Conservation (phyloP, 2,797 vertebrate genomes). For the Enteromius trimaculatus region DNA sequence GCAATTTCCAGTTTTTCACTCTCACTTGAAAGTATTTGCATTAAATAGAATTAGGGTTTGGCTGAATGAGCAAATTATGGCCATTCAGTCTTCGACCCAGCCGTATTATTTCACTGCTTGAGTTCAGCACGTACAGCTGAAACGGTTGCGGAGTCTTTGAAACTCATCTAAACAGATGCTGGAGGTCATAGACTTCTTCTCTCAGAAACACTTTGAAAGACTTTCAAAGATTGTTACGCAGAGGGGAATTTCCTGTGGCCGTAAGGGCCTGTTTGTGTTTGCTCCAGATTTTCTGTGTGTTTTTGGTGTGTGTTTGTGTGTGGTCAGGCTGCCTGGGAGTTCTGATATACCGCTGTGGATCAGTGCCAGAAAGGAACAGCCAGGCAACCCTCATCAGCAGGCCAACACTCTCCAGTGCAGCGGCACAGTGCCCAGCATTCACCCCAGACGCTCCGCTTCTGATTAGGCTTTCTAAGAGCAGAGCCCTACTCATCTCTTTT, state of each 20-base stretch:
- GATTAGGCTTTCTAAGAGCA: constrained; percentile 49
- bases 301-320: constrained; percentile 33
- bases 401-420: constrained; percentile 49
- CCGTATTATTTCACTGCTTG: constrained; percentile 15
- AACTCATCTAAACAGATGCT: constrained; percentile 37
- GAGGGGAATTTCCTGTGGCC: constrained; percentile 42
- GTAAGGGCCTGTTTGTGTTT: constrained; percentile 29
- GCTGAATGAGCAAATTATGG: neutral
- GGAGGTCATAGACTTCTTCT: constrained; percentile 29
- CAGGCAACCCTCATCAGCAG: constrained; percentile 55
- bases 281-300: constrained; percentile 34
- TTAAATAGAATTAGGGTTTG: constrained; percentile 4
- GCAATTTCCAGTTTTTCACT: constrained; percentile 22
- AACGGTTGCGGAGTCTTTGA: neutral
- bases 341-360: constrained; percentile 43
- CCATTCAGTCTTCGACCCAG: neutral
- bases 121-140: constrained; percentile 2
- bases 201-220: constrained; percentile 28
- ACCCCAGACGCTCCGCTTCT: constrained; percentile 33
- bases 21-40: constrained; percentile 15
- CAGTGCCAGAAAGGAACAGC: constrained; percentile 57
- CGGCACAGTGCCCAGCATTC: constrained; percentile 42
- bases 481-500: constrained; percentile 33
- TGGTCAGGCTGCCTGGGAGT: constrained; percentile 49
- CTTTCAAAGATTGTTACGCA: constrained; percentile 35